phyloP scores from a whole-genome alignment of 2,888 invertebrate genomes.

The Lycocerus yunnanus region DNA sequence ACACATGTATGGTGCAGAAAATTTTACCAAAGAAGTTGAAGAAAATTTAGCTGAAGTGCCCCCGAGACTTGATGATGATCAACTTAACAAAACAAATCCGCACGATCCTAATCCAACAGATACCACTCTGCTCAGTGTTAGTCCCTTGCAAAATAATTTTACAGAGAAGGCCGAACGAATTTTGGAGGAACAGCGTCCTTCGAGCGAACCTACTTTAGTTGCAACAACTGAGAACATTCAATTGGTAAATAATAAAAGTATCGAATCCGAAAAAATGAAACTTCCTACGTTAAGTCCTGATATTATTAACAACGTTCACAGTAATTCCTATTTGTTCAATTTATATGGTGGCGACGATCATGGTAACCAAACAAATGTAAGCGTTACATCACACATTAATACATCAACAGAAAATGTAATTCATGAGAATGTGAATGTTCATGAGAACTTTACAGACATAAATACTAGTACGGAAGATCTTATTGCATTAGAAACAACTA shows the following conservation, averaged over 20 bases:
- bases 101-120: conserved; percentile 50
- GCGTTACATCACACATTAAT: not conserved
- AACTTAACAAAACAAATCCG: conserved; percentile 59
- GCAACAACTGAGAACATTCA: not conserved
- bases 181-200: not conserved
- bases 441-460: conserved; percentile 7
- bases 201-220: not conserved
- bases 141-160: conserved; percentile 35
- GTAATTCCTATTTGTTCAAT: conserved; percentile 43
- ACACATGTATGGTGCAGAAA: conserved; percentile 33
- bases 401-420: not conserved
- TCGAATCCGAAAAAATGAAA: conserved; percentile 6
- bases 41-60: conserved; percentile 32
- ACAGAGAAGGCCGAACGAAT: conserved; percentile 24
- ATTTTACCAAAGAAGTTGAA: conserved; percentile 18
- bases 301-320: conserved; percentile 49
- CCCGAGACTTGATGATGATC: conserved; percentile 59
- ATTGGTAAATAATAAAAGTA: not conserved
- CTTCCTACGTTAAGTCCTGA: conserved; percentile 41
- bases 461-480: conserved; percentile 45
- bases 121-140: conserved; percentile 34
- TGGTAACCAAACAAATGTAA: not conserved
- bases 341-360: conserved; percentile 17
- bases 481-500: conserved; percentile 50
- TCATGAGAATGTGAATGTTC: not conserved